Evolutionary conservation across 1,140 invertebrate genomes (phyloP).

Genomic region (Cyphomyrmex costatus): DNA sequence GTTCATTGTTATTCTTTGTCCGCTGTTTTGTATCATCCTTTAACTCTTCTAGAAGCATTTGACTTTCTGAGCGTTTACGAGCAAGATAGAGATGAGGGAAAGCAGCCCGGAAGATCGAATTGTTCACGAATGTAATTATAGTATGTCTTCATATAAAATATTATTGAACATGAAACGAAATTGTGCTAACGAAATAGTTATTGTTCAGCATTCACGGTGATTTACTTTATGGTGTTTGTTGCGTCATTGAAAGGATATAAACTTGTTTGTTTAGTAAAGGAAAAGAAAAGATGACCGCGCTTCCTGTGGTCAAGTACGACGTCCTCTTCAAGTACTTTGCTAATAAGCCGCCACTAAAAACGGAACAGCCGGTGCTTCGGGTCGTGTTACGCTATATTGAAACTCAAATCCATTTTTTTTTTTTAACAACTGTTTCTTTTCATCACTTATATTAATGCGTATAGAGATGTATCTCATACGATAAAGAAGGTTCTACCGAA

Average conservation of each 20-base stretch:
- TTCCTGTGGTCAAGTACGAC: constrained; percentile 82
- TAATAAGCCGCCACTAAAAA: constrained; percentile 77
- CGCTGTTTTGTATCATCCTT: constrained; percentile 51
- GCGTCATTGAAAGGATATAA: neutral
- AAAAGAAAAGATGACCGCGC: constrained; percentile 69
- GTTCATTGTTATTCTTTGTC: constrained; percentile 68
- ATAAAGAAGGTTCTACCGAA: too few species aligned
- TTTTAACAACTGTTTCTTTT: constrained; percentile 68
- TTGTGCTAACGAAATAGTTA: neutral
- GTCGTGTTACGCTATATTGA: constrained; percentile 77
- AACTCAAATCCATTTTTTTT: constrained; percentile 68
- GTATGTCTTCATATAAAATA: constrained; percentile 6
- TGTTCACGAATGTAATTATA: constrained; percentile 3
- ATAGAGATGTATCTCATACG: neutral
- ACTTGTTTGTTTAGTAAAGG: constrained; percentile 40
- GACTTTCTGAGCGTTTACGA: constrained; percentile 48
- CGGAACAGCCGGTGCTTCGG: constrained; percentile 74
- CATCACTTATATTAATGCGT: neutral
- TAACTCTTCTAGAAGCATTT: constrained; percentile 51
- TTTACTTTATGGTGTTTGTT: constrained; percentile 6
- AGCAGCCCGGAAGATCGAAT: neutral
- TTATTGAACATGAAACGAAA: neutral
- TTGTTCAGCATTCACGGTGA: neutral
- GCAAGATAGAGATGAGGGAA: constrained; percentile 23
- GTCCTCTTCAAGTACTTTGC: constrained; percentile 76